phyloP scores from a whole-genome alignment of 2,113 vertebrate species.

The Nothobranchius furzeri region DNA sequence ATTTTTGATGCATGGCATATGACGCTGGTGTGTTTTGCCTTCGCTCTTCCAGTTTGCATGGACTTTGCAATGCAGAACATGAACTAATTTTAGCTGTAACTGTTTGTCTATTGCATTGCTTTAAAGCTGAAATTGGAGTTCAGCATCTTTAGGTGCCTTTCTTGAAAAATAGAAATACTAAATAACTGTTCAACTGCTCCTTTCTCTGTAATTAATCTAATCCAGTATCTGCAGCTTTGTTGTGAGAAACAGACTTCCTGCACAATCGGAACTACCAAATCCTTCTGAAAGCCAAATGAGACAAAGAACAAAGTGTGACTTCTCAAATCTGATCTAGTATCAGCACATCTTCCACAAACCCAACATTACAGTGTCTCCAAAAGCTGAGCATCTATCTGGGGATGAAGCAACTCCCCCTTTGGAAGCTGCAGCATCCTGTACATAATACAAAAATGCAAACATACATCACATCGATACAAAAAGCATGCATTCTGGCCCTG shows the following conservation, averaged over 20 bases:
- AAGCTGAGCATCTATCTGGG: slow-evolving; percentile 8
- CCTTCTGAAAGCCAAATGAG: slow-evolving; percentile 16
- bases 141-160: neutral
- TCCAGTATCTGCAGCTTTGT: slow-evolving; percentile 4
- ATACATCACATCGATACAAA: slow-evolving; percentile 20
- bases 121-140: no score
- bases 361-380: neutral
- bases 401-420: slow-evolving; percentile 6
- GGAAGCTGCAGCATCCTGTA: neutral
- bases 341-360: slow-evolving; percentile 22
- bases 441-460: slow-evolving; percentile 10
- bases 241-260: slow-evolving; percentile 17
- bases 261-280: slow-evolving; percentile 23
- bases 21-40: no score
- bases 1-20: no score
- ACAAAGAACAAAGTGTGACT: slow-evolving; percentile 11
- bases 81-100: no score
- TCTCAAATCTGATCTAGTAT: slow-evolving; percentile 30
- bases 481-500: slow-evolving; percentile 36
- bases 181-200: neutral
- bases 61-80: no score
- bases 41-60: no score
- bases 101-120: no score
- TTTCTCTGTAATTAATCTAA: slow-evolving; percentile 10
- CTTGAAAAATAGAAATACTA: neutral